These are phyloP conservation scores for Pogonognathellus flavescens DNA, from an alignment of 1,140 invertebrate species.

Conservation along the genomic window DNA sequence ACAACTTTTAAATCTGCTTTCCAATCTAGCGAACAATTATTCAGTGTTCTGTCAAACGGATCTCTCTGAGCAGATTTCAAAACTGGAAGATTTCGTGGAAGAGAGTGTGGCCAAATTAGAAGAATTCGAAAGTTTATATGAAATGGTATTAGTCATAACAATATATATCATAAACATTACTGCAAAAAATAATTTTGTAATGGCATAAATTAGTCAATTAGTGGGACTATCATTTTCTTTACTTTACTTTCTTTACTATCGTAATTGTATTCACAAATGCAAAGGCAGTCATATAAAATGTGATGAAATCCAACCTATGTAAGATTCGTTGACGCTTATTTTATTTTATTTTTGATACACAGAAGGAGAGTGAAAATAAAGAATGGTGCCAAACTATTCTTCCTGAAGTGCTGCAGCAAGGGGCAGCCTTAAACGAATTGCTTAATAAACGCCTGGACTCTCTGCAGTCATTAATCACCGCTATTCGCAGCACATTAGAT, in stretches of 20 bases:
- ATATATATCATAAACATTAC: background rate
- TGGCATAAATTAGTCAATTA: no score
- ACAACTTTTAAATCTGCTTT: constrained; percentile 45
- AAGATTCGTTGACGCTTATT: background rate
- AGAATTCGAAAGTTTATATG: constrained; percentile 62
- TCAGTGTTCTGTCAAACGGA: constrained; percentile 56
- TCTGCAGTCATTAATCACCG: constrained; percentile 33
- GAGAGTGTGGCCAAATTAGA: constrained; percentile 60
- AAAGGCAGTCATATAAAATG: no score
- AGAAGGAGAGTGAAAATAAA: constrained; percentile 59
- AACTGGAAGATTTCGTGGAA: constrained; percentile 57
- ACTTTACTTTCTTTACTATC: no score
- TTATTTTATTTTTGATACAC: background rate
- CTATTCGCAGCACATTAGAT: constrained; percentile 57
- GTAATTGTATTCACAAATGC: no score
- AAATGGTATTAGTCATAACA: constrained; percentile 52
- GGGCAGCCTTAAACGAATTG: constrained; percentile 22
- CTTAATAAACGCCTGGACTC: constrained; percentile 58
- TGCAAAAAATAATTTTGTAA: background rate
- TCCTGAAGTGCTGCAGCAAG: constrained; percentile 51
- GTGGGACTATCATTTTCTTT: no score
- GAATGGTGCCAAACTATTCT: constrained; percentile 57
- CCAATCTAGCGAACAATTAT: constrained; percentile 51
- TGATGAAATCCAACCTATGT: no score
- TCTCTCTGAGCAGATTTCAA: constrained; percentile 51